Evolutionary conservation across 2,797 vertebrate species (phyloP).

Genomic region (Scolopax bukidnonensis): DNA sequence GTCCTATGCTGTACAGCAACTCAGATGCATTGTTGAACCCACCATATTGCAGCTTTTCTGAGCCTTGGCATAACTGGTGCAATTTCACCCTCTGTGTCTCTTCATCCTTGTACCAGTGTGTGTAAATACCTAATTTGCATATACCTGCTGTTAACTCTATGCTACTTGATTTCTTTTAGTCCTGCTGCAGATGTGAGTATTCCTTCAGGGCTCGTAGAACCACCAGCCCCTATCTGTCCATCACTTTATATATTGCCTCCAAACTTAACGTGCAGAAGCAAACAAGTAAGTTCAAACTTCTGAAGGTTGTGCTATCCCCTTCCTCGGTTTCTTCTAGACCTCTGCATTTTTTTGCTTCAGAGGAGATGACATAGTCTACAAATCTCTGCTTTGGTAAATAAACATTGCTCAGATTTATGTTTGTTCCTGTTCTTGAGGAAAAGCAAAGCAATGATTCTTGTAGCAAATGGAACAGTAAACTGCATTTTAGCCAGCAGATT

Average conservation of each 20-base stretch:
- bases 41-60: background rate
- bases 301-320: background rate
- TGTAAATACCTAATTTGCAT: background rate
- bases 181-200: background rate
- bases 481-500: background rate
- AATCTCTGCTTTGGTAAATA: conserved; percentile 31
- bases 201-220: background rate
- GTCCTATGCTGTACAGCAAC: background rate
- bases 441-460: background rate
- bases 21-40: background rate
- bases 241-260: background rate
- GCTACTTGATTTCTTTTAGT: background rate
- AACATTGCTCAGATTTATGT: conserved; percentile 9
- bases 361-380: background rate
- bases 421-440: background rate
- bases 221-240: background rate
- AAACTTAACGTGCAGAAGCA: background rate
- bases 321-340: background rate
- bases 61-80: background rate
- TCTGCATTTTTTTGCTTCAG: conserved; percentile 44
- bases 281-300: background rate
- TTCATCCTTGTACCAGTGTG: background rate
- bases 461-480: conserved; percentile 31
- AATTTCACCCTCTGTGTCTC: background rate
- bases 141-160: background rate